These are phyloP conservation scores for Oryzias dopingdopingensis DNA, from an alignment of 2,797 vertebrate genomes.

Conservation along the genomic window DNA sequence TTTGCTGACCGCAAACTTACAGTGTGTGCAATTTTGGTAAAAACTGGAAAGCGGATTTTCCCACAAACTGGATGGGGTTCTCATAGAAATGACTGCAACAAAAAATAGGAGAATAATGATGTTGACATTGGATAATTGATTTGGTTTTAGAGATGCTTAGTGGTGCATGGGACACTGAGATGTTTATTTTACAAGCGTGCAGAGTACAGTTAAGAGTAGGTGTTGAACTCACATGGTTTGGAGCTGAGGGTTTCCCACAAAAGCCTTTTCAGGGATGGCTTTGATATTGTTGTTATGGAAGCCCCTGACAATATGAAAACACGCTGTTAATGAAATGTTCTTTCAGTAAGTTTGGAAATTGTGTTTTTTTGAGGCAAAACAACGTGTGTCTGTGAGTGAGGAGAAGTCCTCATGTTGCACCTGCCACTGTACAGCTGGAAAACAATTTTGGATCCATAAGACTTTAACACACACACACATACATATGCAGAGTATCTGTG, in stretches of 20 bases:
- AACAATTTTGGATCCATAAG: constrained; percentile 77
- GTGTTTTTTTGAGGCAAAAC: constrained; percentile 19
- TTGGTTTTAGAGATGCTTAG: constrained; percentile 10
- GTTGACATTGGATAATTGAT: constrained; percentile 3
- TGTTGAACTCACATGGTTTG: constrained; percentile 88
- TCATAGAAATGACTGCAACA: constrained; percentile 89
- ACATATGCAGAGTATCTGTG: constrained; percentile 65
- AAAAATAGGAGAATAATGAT: background rate
- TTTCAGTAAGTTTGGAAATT: constrained; percentile 42
- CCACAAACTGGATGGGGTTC: constrained; percentile 95
- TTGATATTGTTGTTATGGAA: constrained; percentile 98
- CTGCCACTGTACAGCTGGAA: constrained; percentile 75
- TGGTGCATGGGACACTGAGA: constrained; percentile 20
- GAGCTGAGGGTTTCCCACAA: constrained; percentile 91
- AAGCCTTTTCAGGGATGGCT: constrained; percentile 92
- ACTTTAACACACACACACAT: constrained; percentile 69
- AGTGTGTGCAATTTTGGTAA: constrained; percentile 93
- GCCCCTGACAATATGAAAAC: constrained; percentile 77
- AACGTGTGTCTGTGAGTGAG: constrained; percentile 37
- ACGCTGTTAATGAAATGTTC: constrained; percentile 29
- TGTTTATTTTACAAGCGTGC: constrained; percentile 27
- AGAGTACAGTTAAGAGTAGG: constrained; percentile 4
- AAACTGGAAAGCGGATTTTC: constrained; percentile 92
- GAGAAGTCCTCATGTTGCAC: constrained; percentile 68
- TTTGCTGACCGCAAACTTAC: constrained; percentile 80